Evolutionary conservation across 2,888 invertebrate genomes (phyloP), one percentile per base, ranked within the genome.

Genomic region (Drosophila algonquin): DNA sequence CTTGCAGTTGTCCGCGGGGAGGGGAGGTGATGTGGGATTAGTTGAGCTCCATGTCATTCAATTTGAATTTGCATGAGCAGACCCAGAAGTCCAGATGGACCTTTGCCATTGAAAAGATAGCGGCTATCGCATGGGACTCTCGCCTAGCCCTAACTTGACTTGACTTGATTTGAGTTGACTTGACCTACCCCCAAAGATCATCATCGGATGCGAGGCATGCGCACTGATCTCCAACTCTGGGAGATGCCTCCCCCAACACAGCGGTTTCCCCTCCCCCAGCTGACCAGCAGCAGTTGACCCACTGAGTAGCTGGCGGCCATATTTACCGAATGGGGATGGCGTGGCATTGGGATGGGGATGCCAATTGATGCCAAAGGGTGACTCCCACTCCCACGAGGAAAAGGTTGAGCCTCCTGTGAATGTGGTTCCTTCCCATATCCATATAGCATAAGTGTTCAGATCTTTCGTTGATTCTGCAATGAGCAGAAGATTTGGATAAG

Each of bases 251-350:
- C 30, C 44, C 56, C 7, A 21, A n/a, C 18, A 46, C 21, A n/a
- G 21, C 45, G 35, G 30, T 8, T 7, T 27, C 8, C 27, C 24
- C 24, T 4, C 24, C 5, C 24, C 27, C 27, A 27, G 27, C 27
- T 27, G 27, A 56, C 57, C 58, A 56, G 50, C 58, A 52, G 40
- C 14, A 16, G 51, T 68, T 68, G 58, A 69, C 69, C 69, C 69
- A 58, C 57, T 69, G 35, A 52, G 18, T 35, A 7, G 24, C 46
- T 46, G 69, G 50, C 67, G 69, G 67, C 67, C 67, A 68, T 68
- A 18, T 69, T 68, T 68, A 40, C 40, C 6, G 7, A 30, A 24
- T 55, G 63, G 63, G 63, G 48, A 44, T 63, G 63, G 32, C 16
- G 54, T 21, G 21, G 0, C 10, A 6, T 9, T 35, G 8, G 9